Conservation (phyloP, 1,140 invertebrate species). For the Pseudomyrmex gracilis region DNA sequence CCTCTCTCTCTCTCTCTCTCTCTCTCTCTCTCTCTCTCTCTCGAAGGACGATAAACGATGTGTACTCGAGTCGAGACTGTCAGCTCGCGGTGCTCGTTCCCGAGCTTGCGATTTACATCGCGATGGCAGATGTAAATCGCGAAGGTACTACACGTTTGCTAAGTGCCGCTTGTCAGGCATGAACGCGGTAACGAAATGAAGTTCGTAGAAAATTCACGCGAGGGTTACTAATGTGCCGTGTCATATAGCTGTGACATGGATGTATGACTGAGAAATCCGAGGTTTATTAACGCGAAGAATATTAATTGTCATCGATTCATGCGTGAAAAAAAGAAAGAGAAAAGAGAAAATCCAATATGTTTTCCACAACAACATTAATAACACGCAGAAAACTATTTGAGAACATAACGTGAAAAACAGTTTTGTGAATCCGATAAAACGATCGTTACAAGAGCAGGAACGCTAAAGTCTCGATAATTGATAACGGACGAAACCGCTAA, state of each 20-base stretch:
- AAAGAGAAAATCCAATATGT: too few species aligned
- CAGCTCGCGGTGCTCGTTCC: not conserved
- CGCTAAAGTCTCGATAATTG: not conserved
- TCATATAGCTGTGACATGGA: constrained; percentile 7
- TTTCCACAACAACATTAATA: too few species aligned
- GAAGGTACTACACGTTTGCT: constrained; percentile 13
- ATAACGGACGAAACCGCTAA: constrained; percentile 10
- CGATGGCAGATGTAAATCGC: constrained; percentile 17
- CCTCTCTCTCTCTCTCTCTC: too few species aligned
- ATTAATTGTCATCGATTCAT: not conserved
- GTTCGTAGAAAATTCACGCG: constrained; percentile 24
- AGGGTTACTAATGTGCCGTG: constrained; percentile 17
- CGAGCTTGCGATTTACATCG: constrained; percentile 17
- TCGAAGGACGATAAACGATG: constrained; percentile 29
- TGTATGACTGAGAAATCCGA: constrained; percentile 17
- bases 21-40: not conserved
- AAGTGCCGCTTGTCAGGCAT: constrained; percentile 20
- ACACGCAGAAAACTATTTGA: not conserved
- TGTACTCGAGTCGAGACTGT: not conserved
- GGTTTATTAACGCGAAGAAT: constrained; percentile 27
- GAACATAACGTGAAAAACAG: not conserved
- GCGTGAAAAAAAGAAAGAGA: not conserved
- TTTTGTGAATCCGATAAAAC: not conserved
- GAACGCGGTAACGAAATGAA: not conserved
- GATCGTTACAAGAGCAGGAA: not conserved